Percentiles rank a stretch among this genome's conserved stretches.
phyloP scores from a whole-genome alignment of 2,797 vertebrate genomes.

The Parauchenoglanis punctatus region DNA sequence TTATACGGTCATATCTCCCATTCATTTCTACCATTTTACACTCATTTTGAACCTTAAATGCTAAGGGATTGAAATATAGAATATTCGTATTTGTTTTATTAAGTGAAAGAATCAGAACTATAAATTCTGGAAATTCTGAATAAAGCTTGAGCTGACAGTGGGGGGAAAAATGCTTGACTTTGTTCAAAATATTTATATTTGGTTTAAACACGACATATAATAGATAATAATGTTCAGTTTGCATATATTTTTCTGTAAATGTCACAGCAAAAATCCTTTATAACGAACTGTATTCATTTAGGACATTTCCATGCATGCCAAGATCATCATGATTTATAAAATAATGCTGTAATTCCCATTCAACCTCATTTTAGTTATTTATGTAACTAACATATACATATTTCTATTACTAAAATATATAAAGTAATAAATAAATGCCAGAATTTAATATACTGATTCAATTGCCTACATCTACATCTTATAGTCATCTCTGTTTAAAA shows the following conservation, averaged over 20 bases:
- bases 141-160: neutral
- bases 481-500: conserved; percentile 22
- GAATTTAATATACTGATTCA: conserved; percentile 19
- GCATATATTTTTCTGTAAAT: neutral
- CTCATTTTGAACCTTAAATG: neutral
- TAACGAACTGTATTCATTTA: neutral
- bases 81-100: neutral
- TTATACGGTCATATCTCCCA: neutral
- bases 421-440: neutral
- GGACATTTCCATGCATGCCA: neutral
- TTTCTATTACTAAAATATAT: neutral
- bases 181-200: conserved; percentile 3
- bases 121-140: neutral
- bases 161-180: neutral
- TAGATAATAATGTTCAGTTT: neutral
- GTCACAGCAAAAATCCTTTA: neutral
- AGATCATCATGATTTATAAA: neutral
- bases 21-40: neutral
- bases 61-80: neutral
- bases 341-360: neutral
- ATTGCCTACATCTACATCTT: conserved; percentile 14
- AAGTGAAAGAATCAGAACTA: neutral
- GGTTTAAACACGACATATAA: neutral
- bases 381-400: neutral
- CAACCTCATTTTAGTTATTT: neutral